Conservation (phyloP, 2,113 vertebrate species). For the Naja naja region DNA sequence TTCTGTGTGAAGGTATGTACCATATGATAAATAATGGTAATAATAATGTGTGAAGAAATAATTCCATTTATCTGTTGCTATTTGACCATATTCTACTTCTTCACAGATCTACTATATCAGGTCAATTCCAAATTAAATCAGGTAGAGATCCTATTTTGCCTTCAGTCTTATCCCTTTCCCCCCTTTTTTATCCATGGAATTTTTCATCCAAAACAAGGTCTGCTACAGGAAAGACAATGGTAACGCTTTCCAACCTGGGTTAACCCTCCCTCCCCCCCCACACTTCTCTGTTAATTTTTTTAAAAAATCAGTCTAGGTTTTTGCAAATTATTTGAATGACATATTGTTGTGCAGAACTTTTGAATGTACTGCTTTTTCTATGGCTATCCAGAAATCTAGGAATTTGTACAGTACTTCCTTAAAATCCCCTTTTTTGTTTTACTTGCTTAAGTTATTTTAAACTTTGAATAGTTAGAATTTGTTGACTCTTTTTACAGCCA, state of each 20-base stretch:
- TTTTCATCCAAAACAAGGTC: not conserved
- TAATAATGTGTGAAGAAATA: not conserved
- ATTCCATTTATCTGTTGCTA: not conserved
- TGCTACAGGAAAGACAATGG: not conserved
- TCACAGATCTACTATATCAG: not conserved
- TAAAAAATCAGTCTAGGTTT: not conserved
- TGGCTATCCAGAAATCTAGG: not conserved
- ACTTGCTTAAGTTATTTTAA: slow-evolving; percentile 44
- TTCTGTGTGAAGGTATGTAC: not conserved
- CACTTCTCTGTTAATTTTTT: not conserved
- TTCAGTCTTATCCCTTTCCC: not conserved
- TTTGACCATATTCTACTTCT: not conserved
- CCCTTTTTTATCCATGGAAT: not conserved
- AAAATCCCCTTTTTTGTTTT: not conserved
- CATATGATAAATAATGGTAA: not conserved
- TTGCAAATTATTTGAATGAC: not conserved
- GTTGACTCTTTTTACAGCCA: slow-evolving; percentile 37
- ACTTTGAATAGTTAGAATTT: slow-evolving; percentile 41
- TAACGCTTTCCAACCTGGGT: not conserved
- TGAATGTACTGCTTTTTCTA: not conserved
- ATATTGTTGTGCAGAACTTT: not conserved
- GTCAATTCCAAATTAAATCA: not conserved
- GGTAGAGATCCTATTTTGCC: not conserved
- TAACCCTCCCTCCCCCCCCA: too few species aligned
- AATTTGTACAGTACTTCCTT: not conserved